Percentiles rank a stretch among this genome's conserved stretches.
Evolutionary conservation across 2,888 invertebrate species (phyloP).

Genomic region (Dynastes grantii): DNA sequence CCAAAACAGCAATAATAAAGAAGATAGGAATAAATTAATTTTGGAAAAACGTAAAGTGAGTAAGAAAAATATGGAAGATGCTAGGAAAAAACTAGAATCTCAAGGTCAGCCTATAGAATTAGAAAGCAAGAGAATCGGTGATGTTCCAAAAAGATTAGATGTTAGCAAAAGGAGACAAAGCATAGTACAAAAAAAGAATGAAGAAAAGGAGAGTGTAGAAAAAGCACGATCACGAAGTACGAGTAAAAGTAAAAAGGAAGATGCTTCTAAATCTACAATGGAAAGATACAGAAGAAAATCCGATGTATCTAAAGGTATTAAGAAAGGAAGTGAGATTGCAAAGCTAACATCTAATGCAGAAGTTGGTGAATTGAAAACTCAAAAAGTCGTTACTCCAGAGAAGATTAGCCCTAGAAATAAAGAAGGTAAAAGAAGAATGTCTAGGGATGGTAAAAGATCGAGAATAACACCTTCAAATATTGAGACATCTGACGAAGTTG

Average conservation of each 20-base stretch:
- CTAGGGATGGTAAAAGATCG: constrained; percentile 38
- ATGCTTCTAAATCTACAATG: constrained; percentile 29
- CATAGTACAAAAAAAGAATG: constrained; percentile 12
- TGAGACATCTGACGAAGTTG: constrained; percentile 33
- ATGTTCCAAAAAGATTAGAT: constrained; percentile 30
- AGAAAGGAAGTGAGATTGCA: constrained; percentile 23
- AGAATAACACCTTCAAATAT: constrained; percentile 12
- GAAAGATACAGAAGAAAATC: constrained; percentile 47
- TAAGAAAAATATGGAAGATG: constrained; percentile 33
- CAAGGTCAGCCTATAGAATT: constrained; percentile 40
- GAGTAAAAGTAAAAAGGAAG: constrained; percentile 16
- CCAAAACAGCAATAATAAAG: constrained; percentile 45
- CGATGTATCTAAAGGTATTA: constrained; percentile 40
- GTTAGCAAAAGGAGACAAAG: constrained; percentile 18
- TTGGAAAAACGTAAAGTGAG: constrained; percentile 49
- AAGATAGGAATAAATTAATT: constrained; percentile 48
- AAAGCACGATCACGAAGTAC: constrained; percentile 18
- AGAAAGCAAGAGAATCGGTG: constrained; percentile 35
- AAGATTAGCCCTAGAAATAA: constrained; percentile 31
- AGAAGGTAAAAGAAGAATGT: constrained; percentile 40
- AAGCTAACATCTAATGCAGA: neutral
- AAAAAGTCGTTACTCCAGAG: constrained; percentile 19
- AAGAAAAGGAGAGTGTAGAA: constrained; percentile 1
- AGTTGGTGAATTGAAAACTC: constrained; percentile 12
- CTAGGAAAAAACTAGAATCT: constrained; percentile 29